Evolutionary conservation across 64 coral and sea anemone genomes (phyloP).

Genomic region (Acropora tenuis): DNA sequence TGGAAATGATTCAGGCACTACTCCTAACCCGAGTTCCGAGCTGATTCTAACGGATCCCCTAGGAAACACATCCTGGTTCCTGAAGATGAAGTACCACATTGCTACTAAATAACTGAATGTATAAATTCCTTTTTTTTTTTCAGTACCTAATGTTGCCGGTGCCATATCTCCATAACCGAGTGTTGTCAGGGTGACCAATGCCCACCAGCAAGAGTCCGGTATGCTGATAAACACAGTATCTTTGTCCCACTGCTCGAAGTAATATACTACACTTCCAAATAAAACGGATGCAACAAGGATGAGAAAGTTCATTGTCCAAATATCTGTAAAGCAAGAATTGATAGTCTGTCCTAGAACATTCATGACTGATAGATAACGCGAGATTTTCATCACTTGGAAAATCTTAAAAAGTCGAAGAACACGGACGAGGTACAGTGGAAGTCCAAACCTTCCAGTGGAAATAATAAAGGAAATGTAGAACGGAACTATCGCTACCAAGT

Average conservation of each 20-base stretch:
- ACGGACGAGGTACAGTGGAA: not conserved
- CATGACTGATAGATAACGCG: constrained; percentile 56
- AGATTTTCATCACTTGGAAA: constrained; percentile 55
- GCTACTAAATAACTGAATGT: not conserved
- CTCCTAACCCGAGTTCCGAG: no score
- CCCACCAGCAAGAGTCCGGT: constrained; percentile 53
- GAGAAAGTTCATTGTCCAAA: constrained; percentile 65
- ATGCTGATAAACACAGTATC: constrained; percentile 50
- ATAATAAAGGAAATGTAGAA: constrained; percentile 38
- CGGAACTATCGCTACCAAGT: constrained; percentile 48
- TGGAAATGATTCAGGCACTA: no score
- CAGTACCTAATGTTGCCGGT: constrained; percentile 50
- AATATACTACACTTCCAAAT: constrained; percentile 56
- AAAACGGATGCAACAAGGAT: constrained; percentile 54
- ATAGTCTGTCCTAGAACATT: constrained; percentile 57
- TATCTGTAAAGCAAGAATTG: constrained; percentile 28
- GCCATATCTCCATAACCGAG: constrained; percentile 66
- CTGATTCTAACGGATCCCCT: no score
- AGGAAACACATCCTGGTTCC: no score
- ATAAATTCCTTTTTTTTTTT: not conserved
- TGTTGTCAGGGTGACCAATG: constrained; percentile 55
- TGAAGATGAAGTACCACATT: no score
- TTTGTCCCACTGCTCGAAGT: constrained; percentile 52
- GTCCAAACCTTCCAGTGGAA: not conserved
- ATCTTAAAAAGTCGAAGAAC: constrained; percentile 43